Evolutionary conservation across 2,888 invertebrate species (phyloP).

Genomic region (Lymantria monacha): DNA sequence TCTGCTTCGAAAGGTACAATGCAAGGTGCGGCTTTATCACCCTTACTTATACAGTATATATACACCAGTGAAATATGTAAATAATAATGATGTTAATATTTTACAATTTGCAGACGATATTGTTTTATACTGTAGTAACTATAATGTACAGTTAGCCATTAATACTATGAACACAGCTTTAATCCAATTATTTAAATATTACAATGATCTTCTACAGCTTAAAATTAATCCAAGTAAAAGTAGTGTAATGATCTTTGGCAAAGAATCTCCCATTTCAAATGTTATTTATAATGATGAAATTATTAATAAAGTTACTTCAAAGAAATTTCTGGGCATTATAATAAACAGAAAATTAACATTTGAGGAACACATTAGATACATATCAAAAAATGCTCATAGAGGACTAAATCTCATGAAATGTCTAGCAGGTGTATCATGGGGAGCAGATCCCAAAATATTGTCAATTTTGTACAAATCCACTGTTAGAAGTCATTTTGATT

Average conservation of each 20-base stretch:
- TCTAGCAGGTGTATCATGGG: constrained; percentile 14
- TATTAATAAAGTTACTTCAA: background rate
- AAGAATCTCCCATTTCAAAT: background rate
- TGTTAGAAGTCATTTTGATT: background rate
- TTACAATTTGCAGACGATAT: constrained; percentile 2
- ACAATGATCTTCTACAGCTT: background rate
- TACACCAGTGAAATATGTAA: background rate
- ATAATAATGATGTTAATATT: background rate
- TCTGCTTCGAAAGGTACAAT: constrained; percentile 4
- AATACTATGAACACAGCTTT: background rate
- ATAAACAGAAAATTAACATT: constrained; percentile 3
- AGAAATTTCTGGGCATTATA: constrained; percentile 3
- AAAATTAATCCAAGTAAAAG: background rate
- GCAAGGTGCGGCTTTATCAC: constrained; percentile 17
- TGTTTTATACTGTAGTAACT: constrained; percentile 1
- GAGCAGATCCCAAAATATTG: constrained; percentile 5
- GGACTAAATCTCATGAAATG: constrained; percentile 13
- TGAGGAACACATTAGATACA: constrained; percentile 7
- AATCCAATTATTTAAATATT: background rate
- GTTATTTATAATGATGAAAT: background rate
- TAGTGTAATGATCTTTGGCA: background rate
- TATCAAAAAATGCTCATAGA: constrained; percentile 10
- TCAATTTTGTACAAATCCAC: background rate
- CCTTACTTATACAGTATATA: constrained; percentile 7
- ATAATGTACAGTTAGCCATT: background rate